Evolutionary conservation across 2,888 invertebrate species (phyloP).

Genomic region (Callyntrura guangdongensis): DNA sequence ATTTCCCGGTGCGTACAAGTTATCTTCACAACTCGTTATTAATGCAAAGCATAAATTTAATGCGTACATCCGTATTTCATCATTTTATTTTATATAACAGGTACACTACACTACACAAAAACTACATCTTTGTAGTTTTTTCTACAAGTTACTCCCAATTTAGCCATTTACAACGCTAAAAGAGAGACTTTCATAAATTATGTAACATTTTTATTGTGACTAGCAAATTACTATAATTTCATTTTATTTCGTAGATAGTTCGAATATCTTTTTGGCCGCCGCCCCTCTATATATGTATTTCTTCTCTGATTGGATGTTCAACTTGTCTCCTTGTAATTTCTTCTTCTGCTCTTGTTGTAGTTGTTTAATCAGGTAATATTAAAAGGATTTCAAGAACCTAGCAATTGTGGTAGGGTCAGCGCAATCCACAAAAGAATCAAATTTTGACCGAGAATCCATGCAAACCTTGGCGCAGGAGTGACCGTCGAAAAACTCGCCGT

Average conservation of each 20-base stretch:
- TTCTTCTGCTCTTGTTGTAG: background rate
- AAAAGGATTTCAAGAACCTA: slow-evolving; percentile 90
- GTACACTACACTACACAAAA: too few relatives aligned
- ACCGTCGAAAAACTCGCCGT: slow-evolving; percentile 94
- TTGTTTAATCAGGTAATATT: slow-evolving; percentile 54
- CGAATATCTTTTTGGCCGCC: too few relatives aligned
- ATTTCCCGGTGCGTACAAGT: too few relatives aligned
- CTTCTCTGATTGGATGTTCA: too few relatives aligned
- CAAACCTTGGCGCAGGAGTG: slow-evolving; percentile 94
- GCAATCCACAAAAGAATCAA: slow-evolving; percentile 90
- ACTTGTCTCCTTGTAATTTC: background rate
- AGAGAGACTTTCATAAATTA: background rate
- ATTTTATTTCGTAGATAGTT: background rate
- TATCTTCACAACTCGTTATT: too few relatives aligned
- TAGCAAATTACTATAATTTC: slow-evolving; percentile 44
- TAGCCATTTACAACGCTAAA: too few relatives aligned
- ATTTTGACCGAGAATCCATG: slow-evolving; percentile 89
- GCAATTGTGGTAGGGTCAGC: slow-evolving; percentile 93
- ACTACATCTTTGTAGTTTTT: too few relatives aligned
- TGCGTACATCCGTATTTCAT: too few relatives aligned
- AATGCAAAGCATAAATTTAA: too few relatives aligned
- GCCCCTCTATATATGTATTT: too few relatives aligned
- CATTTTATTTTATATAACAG: too few relatives aligned
- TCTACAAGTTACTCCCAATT: too few relatives aligned
- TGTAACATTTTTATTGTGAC: background rate